Conservation (phyloP, 2,888 invertebrate genomes). For the Andrena bucephala region DNA sequence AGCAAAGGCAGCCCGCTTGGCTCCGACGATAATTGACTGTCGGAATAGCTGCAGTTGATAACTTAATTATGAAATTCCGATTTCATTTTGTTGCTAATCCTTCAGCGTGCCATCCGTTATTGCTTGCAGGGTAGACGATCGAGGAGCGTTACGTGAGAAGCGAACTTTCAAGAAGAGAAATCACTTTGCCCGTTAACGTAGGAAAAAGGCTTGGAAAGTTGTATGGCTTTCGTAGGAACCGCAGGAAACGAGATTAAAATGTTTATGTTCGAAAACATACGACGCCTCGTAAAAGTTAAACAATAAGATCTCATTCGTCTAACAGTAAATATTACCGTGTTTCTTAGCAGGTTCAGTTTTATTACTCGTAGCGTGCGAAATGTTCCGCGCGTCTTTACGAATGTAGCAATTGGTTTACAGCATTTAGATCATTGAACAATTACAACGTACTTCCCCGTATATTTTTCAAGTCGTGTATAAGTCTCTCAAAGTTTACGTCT, state of each 20-base stretch:
- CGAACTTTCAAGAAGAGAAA: constrained; percentile 38
- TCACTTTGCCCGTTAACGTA: constrained; percentile 30
- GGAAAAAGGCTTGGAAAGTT: constrained; percentile 18
- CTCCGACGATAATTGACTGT: constrained; percentile 74
- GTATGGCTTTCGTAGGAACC: not conserved
- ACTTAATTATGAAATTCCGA: constrained; percentile 75
- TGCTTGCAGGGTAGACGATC: constrained; percentile 29
- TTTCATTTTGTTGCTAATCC: constrained; percentile 62
- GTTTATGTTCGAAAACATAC: not conserved
- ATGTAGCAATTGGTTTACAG: not conserved
- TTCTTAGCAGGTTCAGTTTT: not conserved
- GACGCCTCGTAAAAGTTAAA: constrained; percentile 6
- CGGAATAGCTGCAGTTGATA: constrained; percentile 71
- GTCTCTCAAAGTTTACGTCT: too few species aligned
- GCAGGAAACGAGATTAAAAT: constrained; percentile 22
- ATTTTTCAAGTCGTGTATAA: too few species aligned
- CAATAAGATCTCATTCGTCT: not conserved
- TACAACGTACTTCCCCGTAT: too few species aligned
- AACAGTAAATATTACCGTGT: constrained; percentile 2
- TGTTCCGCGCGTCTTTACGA: not conserved
- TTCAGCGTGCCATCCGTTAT: constrained; percentile 18
- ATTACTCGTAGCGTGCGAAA: not conserved
- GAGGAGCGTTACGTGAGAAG: constrained; percentile 30
- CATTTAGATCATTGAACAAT: not conserved
- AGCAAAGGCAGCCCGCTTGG: constrained; percentile 44